These are phyloP conservation scores for Onychomys torridus DNA, from an alignment of 2,797 vertebrate genomes.

Conservation along the genomic window DNA sequence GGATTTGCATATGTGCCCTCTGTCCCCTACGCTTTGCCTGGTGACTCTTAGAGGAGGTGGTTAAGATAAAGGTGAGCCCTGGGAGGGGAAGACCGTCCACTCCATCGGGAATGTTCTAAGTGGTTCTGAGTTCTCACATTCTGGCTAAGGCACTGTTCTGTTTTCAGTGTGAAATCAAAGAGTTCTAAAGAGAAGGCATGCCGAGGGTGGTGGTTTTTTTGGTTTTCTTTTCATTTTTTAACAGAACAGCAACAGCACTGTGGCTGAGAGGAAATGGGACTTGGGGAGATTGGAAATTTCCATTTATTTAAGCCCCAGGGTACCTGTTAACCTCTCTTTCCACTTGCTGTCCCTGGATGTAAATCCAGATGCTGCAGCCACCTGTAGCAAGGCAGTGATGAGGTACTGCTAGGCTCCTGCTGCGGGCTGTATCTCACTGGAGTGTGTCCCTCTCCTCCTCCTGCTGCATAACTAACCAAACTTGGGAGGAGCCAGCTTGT, in stretches of 20 bases:
- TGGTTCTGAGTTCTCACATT: not conserved
- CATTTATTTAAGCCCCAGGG: not conserved
- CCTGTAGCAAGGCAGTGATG: not conserved
- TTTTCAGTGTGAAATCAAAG: constrained; percentile 58
- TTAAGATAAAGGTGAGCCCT: not conserved
- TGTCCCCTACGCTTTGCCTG: not conserved
- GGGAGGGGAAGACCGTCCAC: too few species aligned
- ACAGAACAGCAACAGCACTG: not conserved
- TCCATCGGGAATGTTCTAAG: not conserved
- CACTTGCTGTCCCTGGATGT: not conserved
- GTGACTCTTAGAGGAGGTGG: not conserved
- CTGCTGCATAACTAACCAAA: not conserved
- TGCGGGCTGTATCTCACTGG: not conserved
- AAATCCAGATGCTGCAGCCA: not conserved
- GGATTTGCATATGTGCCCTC: not conserved
- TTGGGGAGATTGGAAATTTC: constrained; percentile 60
- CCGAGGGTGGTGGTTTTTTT: not conserved
- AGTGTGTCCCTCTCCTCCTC: not conserved
- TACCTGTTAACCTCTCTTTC: not conserved
- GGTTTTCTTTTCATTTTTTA: too few species aligned
- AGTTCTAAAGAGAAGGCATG: constrained; percentile 57
- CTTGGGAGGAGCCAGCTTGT: not conserved
- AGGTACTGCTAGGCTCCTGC: rapidly evolving
- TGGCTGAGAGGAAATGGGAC: not conserved
- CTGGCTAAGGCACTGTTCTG: not conserved